Evolutionary conservation across 2,888 invertebrate species (phyloP), one percentile per base, ranked within the genome.

Genomic region (Micoletzkya japonica): DNA sequence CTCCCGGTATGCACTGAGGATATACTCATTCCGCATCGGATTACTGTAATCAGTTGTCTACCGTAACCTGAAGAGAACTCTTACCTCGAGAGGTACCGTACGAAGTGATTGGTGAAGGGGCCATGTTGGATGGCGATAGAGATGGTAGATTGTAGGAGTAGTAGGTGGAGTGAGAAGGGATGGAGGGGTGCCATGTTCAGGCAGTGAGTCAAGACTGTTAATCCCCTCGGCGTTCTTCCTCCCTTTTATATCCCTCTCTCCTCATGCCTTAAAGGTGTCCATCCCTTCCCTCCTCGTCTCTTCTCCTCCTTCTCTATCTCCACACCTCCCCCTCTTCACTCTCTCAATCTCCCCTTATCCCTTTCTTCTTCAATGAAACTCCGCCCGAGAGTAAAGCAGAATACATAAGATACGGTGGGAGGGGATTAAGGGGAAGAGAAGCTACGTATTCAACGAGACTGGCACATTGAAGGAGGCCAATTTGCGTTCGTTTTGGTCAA

Each of bases 61-160:
- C 34, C 32, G 63, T 63, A 34, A n/a, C 30, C 14, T n/a, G 1
- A 20, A n/a, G 37, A 37, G 24, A 39, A 39, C 37, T 34, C 20
- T 37, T 28, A 66, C 64, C 50, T 52, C 4, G 36, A 20, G n/a
- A 66, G 54, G 54, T 37, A 66, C 20, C 26, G 20, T 17, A 66
- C 64, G n/a, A 66, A 66, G 17, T 66, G 54, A 14, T 52, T 4
- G 20, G 64, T 37, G 37, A 66, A 66, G 0, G 64, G 64, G 1
- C 64, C 64, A 7, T 66, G 64, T 0, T 20, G 1, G 4, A 7
- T 34, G 1, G 63, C 24, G 20, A 10, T 14, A 14, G 44, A 10
- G 44, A 44, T 10, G 20, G 20, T 10, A 44, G 44, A 44, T 20
- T 44, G 44, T 44, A 44, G 44, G 20, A 44, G 44, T 14, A 44